phyloP scores from a whole-genome alignment of 2,797 vertebrate species.

The Artibeus lituratus region DNA sequence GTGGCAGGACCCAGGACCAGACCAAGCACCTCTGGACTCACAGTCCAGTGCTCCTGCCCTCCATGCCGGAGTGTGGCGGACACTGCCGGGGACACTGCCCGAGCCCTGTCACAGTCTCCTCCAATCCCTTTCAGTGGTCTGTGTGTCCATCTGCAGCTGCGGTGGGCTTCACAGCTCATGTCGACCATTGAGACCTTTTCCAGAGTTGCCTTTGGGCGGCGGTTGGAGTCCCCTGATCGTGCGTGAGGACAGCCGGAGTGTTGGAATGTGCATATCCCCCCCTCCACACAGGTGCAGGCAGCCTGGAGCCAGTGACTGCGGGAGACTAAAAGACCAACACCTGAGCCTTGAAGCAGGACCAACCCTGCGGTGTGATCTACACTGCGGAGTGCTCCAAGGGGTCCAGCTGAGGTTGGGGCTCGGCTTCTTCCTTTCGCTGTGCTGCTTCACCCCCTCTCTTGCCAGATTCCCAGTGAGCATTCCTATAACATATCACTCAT shows the following conservation, averaged over 20 bases:
- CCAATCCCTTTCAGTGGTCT: not conserved
- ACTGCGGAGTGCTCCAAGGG: accelerated
- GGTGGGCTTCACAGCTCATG: not conserved
- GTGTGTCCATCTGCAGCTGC: not conserved
- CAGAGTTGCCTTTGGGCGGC: not conserved
- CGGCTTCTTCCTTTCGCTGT: not conserved
- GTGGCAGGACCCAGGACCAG: not conserved
- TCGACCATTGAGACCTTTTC: not conserved
- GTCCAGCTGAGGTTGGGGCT: not conserved
- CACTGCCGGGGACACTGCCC: too few species aligned
- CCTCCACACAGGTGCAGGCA: too few species aligned
- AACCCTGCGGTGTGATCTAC: too few species aligned
- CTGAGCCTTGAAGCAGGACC: not conserved
- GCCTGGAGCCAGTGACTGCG: not conserved
- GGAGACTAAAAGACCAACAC: not conserved
- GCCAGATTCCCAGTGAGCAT: not conserved
- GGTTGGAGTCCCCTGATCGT: not conserved
- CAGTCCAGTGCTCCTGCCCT: too few species aligned
- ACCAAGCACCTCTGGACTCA: too few species aligned
- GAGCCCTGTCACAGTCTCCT: not conserved
- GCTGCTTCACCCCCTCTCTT: not conserved
- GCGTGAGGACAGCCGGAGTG: not conserved
- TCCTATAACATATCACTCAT: not conserved
- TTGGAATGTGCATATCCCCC: not conserved
- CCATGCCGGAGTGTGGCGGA: not conserved